Evolutionary conservation across 2,797 vertebrate genomes (phyloP).

Genomic region (Tachyglossus aculeatus): DNA sequence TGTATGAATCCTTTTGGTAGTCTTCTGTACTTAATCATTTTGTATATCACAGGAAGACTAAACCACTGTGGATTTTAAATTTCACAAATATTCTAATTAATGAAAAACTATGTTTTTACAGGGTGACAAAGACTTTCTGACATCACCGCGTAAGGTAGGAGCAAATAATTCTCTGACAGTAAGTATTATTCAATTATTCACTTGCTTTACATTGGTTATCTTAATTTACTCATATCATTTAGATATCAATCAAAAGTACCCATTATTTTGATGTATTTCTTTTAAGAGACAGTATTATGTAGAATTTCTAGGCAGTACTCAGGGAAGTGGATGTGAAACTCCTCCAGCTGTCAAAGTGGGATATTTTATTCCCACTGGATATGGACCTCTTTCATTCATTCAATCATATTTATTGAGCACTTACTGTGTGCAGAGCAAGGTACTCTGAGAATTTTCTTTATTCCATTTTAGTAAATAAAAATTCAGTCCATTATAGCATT

Average conservation of each 20-base stretch:
- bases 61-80: constrained; percentile 11
- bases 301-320: background rate
- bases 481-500: too few relatives aligned
- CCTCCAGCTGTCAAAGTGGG: too few relatives aligned
- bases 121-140: constrained; percentile 59
- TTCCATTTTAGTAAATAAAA: too few relatives aligned
- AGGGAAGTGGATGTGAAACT: background rate
- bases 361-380: too few relatives aligned
- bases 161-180: constrained; percentile 69
- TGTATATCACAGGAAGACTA: background rate
- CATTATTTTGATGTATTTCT: constrained; percentile 19
- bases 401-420: too few relatives aligned
- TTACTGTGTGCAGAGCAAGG: too few relatives aligned
- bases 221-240: constrained; percentile 18
- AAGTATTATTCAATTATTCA: constrained; percentile 59
- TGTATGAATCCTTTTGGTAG: too few relatives aligned
- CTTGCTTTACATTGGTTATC: constrained; percentile 25
- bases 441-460: too few relatives aligned
- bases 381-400: too few relatives aligned
- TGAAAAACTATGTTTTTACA: constrained; percentile 58
- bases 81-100: constrained; percentile 28
- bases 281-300: background rate
- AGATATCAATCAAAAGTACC: constrained; percentile 27
- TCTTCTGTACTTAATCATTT: too few relatives aligned
- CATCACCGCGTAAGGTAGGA: constrained; percentile 56